Evolutionary conservation across 2,888 invertebrate genomes (phyloP), one percentile per base, ranked within the genome.

Genomic region (Dexiosoma caninum): DNA sequence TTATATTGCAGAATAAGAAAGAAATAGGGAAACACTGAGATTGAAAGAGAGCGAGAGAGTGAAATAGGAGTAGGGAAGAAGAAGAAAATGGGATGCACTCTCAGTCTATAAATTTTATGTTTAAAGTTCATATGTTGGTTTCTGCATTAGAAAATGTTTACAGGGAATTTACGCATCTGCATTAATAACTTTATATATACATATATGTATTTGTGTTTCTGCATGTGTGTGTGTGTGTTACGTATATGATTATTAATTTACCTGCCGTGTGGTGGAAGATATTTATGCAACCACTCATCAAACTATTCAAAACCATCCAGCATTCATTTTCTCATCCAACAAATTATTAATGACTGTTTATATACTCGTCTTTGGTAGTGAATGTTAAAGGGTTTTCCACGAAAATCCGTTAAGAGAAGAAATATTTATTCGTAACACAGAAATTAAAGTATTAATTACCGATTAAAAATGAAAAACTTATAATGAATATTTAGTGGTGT

Each of bases 211-310:
- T 14, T 59, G 32, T 49, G 49, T 32, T 37, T 35, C 23, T 57
- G 14, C 35, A 30, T 55, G 35, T 44, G 19, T 53, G 21, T 16
- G 1, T 49, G 9, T 21, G 7, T 5, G 1, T 23, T 44, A 21
- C 21, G 10, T 32, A 44, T 35, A 55, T 44, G 57, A 35, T 51
- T 16, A n/a, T 49, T 27, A 21, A 59, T 21, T 57, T 57, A 2
- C 57, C 55, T 70, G 64, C 6, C 4, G 27, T 78, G 49, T 51
- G 57, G 70, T 35, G 49, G 37, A 57, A 30, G 9, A 49, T 78
- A 64, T 66, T 71, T 57, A 57, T 57, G 57, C 57, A 78, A 59
- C n/a, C 10, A 57, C 70, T 69, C 42, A 70, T 77, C 64, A 77
- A 70, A 70, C 77, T 78, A 64, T 78, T 71, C 55, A 71, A 44